phyloP scores from a whole-genome alignment of 1,140 invertebrate genomes.

The Drosophila grimshawi region DNA sequence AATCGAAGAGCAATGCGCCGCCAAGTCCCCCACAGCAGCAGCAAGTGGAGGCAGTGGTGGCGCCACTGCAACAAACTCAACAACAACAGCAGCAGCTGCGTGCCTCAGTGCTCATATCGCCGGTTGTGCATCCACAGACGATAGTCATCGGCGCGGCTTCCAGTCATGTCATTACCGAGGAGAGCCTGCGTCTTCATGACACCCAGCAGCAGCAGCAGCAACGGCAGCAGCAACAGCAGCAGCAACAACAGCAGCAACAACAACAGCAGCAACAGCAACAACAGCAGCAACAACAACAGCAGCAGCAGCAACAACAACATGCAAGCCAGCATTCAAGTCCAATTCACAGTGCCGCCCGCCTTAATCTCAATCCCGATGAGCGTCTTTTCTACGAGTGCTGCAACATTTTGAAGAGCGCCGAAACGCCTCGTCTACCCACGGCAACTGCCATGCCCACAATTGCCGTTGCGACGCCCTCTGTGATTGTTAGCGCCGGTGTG shows the following conservation, averaged over 20 bases:
- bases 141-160: neutral
- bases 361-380: conserved; percentile 83
- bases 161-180: conserved; percentile 68
- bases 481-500: conserved; percentile 39
- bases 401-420: conserved; percentile 81
- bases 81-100: conserved; percentile 43
- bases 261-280: conserved; percentile 18
- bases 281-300: conserved; percentile 33
- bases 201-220: conserved; percentile 49
- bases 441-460: conserved; percentile 6
- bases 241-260: too few species aligned
- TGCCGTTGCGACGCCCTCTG: conserved; percentile 35
- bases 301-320: conserved; percentile 28
- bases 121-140: conserved; percentile 11
- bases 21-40: conserved; percentile 34
- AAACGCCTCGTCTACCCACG: conserved; percentile 58
- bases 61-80: neutral
- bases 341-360: conserved; percentile 48
- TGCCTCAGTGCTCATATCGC: conserved; percentile 61
- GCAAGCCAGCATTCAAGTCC: conserved; percentile 35
- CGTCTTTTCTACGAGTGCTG: conserved; percentile 83
- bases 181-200: conserved; percentile 63
- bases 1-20: conserved; percentile 64
- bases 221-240: conserved; percentile 31
- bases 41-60: neutral